A percentile compares a stretch with the other conserved stretches of the same genome.
These are phyloP conservation scores for Clarias fuscus DNA, from an alignment of 2,797 vertebrate species.

Conservation along the genomic window DNA sequence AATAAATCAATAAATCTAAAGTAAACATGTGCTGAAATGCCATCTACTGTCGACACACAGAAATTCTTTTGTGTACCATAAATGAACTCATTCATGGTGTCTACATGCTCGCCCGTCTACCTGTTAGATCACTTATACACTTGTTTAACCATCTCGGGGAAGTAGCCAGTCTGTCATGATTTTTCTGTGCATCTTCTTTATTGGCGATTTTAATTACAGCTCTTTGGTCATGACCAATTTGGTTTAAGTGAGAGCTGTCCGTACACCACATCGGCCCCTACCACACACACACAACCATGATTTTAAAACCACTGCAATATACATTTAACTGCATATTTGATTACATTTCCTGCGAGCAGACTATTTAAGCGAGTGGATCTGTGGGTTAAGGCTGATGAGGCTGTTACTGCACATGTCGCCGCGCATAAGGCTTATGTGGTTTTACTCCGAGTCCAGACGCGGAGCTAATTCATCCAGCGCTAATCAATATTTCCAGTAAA, in stretches of 20 bases:
- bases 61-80: too few species aligned
- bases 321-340: slow-evolving; percentile 31
- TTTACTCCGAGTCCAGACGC: slow-evolving; percentile 25
- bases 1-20: too few species aligned
- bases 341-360: neutral
- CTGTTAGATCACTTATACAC: neutral
- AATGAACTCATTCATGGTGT: neutral
- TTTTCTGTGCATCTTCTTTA: slow-evolving; percentile 61
- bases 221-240: slow-evolving; percentile 53
- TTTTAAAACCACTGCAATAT: neutral
- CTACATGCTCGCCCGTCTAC: neutral
- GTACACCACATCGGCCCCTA: slow-evolving; percentile 23
- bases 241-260: slow-evolving; percentile 15
- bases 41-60: neutral
- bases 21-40: too few species aligned
- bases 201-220: slow-evolving; percentile 74
- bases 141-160: neutral
- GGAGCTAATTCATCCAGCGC: slow-evolving; percentile 44
- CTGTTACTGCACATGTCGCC: slow-evolving; percentile 22
- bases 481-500: slow-evolving; percentile 45
- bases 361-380: neutral
- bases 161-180: slow-evolving; percentile 54
- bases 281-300: slow-evolving; percentile 9
- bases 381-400: neutral
- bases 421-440: slow-evolving; percentile 36